Evolutionary conservation across 2,113 vertebrate species (phyloP), one percentile per base, ranked within the genome.

Genomic region (Synchiropus splendidus): DNA sequence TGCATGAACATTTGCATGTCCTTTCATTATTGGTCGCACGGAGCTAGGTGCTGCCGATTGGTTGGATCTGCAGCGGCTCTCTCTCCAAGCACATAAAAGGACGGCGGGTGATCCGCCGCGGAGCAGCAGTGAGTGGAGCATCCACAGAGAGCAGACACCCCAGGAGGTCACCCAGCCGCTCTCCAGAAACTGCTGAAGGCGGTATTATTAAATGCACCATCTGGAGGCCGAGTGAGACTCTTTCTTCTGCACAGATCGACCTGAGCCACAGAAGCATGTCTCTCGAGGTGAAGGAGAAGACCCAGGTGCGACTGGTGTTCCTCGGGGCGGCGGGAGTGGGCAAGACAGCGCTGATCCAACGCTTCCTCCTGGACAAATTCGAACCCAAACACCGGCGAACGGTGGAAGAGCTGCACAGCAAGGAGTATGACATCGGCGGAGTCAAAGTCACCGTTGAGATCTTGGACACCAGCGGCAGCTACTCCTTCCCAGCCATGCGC

Each of bases 401-500:
- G 0, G 91, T 94, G 67, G 91, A 94, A 70, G 91, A 94, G 85
- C 74, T 93, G 62, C 90, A 94, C 83, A 89, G 86, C 80, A 85
- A 80, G 58, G 90, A 92, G 75, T 92, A 90, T 0, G 86, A 92
- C 64, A 82, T 90, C 17, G 79, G 81, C 0, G 89, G 89, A 32
- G 63, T 82, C 36, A 89, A 83, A 18, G 64, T 94, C 58, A 91
- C 76, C 10, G 77, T 94, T 41, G 88, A 93, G 61, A 90, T 94
- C 66, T 74, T 94, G 78, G 91, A 94, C 84, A 92, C 90, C 61
- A 91, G 89, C 0, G 90, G 91, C 35, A 94, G 91, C 65, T 94
- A 93, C 78, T 90, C 89, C 41, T 94, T 94, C 78, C 91, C 91
- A 0, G 91, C 91, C 49, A 92, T 93, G 90, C 83, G 90, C 56